These are phyloP conservation scores for Phalacrocorax aristotelis DNA, from an alignment of 2,113 vertebrate genomes.

Conservation along the genomic window DNA sequence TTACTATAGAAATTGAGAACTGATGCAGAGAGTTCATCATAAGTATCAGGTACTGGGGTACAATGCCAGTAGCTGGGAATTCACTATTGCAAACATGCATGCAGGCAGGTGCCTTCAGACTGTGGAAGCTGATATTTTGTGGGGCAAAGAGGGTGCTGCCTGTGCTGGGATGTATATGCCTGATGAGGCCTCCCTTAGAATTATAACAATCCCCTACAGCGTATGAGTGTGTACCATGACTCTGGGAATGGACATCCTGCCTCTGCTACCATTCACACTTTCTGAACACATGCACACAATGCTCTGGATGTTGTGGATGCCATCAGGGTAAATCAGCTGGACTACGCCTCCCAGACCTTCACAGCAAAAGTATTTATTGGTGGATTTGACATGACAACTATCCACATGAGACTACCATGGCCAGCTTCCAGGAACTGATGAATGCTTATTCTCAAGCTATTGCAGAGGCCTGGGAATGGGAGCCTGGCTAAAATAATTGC, in stretches of 20 bases:
- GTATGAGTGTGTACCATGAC: background rate
- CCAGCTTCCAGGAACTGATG: slow-evolving; percentile 17
- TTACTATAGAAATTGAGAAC: background rate
- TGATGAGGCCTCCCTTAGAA: background rate
- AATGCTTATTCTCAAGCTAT: background rate
- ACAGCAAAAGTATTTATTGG: background rate
- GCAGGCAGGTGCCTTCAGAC: background rate
- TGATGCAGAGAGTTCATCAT: background rate
- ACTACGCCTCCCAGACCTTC: background rate
- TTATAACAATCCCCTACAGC: background rate
- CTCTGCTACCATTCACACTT: background rate
- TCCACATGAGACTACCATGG: background rate
- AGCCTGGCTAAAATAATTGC: slow-evolving; percentile 23
- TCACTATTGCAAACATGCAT: background rate
- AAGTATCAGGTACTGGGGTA: background rate
- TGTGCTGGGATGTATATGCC: background rate
- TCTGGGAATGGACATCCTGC: background rate
- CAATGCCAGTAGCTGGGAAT: background rate
- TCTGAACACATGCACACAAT: background rate
- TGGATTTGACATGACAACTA: background rate
- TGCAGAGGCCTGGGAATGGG: background rate
- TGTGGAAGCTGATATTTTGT: background rate
- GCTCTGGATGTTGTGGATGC: background rate
- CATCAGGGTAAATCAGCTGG: background rate
- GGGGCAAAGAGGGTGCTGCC: background rate